Conservation (phyloP, 2,113 vertebrate species). For the Antechinus stuartii region DNA sequence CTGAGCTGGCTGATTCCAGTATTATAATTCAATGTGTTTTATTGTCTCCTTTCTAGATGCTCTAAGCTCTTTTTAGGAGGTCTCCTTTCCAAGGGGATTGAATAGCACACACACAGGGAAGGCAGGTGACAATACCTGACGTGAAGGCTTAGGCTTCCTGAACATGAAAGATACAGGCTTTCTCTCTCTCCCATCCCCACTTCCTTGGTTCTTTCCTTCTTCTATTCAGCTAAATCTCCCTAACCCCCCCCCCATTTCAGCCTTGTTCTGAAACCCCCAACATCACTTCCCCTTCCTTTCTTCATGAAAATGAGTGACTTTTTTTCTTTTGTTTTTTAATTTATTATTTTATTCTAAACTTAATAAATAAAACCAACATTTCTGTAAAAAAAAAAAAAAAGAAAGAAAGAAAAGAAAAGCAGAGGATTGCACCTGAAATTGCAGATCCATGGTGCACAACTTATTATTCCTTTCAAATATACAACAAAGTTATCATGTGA, state of each 20-base stretch:
- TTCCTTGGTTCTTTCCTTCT: slow-evolving; percentile 4
- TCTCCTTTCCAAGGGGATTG: too few species aligned
- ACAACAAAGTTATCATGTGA: too few species aligned
- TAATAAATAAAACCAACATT: too few species aligned
- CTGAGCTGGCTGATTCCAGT: neutral
- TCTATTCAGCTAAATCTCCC: slow-evolving; percentile 1
- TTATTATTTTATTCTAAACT: too few species aligned
- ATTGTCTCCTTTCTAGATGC: neutral
- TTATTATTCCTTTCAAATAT: too few species aligned
- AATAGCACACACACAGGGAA: too few species aligned
- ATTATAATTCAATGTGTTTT: neutral
- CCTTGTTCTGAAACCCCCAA: neutral
- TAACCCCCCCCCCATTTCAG: neutral
- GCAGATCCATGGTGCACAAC: too few species aligned
- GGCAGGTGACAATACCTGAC: neutral
- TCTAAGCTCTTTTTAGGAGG: neutral
- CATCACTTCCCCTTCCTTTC: slow-evolving; percentile 26
- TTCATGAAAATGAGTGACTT: neutral
- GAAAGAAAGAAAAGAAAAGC: too few species aligned
- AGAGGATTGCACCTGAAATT: too few species aligned
- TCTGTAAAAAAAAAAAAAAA: too few species aligned
- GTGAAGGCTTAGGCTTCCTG: neutral
- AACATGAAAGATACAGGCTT: neutral
- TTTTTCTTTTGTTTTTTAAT: too few species aligned
- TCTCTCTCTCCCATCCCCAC: neutral